Evolutionary conservation across 2,113 vertebrate species (phyloP).

Genomic region (Gavialis gangeticus): DNA sequence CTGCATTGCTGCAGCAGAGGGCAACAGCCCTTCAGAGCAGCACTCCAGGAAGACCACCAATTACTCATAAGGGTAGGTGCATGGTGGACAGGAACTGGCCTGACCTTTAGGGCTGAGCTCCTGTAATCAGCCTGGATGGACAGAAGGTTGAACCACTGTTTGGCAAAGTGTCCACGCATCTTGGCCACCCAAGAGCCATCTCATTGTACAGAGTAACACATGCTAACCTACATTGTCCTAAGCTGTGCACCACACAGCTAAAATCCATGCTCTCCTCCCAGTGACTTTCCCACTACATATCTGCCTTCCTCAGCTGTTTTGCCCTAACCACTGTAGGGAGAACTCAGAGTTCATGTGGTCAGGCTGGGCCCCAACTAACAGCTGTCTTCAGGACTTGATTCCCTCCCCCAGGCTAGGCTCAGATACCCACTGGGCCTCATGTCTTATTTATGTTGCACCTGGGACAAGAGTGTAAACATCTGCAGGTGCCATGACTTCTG

Average conservation of each 20-base stretch:
- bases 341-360: background rate
- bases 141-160: background rate
- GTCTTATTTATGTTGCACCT: background rate
- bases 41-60: background rate
- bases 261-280: background rate
- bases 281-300: background rate
- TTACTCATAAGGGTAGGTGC: background rate
- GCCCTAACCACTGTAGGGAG: background rate
- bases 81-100: background rate
- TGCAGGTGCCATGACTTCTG: background rate
- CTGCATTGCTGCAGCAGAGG: too few relatives aligned
- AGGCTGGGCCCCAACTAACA: background rate
- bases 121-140: background rate
- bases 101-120: background rate
- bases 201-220: too few relatives aligned
- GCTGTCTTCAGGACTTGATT: background rate
- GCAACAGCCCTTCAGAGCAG: background rate
- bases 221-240: too few relatives aligned
- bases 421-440: background rate
- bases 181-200: too few relatives aligned
- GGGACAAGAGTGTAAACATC: background rate
- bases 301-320: background rate
- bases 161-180: background rate
- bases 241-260: background rate
- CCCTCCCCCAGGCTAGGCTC: background rate